Evolutionary conservation across 2,888 invertebrate genomes (phyloP).

Genomic region (Synergus japonicus): DNA sequence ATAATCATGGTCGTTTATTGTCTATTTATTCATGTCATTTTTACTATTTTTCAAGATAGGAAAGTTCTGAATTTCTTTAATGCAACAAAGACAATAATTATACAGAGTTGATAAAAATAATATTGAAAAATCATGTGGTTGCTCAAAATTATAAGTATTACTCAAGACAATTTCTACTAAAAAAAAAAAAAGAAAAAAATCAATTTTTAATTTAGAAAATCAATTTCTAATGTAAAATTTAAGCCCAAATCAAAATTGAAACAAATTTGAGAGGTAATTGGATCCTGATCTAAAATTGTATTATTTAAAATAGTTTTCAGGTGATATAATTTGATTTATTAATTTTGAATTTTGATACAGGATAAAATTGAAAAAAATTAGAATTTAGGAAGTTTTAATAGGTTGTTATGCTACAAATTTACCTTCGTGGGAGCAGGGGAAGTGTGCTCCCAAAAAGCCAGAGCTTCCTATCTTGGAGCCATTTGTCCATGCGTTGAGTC

Average conservation of each 20-base stretch:
- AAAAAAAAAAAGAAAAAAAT: too few relatives aligned
- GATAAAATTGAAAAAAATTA: background rate
- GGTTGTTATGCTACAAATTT: conserved; percentile 61
- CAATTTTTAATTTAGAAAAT: too few relatives aligned
- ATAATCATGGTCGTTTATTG: background rate
- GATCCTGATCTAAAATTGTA: too few relatives aligned
- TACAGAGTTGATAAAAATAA: background rate
- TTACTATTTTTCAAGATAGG: background rate
- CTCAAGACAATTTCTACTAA: too few relatives aligned
- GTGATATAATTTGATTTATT: background rate
- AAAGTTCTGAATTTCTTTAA: background rate
- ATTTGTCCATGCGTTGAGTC: conserved; percentile 88
- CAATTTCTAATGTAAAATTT: too few relatives aligned
- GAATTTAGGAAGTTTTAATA: background rate
- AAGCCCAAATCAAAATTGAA: too few relatives aligned
- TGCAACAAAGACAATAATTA: too few relatives aligned
- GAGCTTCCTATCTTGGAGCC: conserved; percentile 93
- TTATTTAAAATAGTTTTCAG: background rate
- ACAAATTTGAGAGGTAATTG: too few relatives aligned
- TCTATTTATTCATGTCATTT: background rate
- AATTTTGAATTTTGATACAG: background rate
- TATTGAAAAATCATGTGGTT: background rate
- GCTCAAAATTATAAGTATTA: too few relatives aligned
- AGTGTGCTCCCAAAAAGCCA: conserved; percentile 95
- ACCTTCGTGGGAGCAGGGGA: conserved; percentile 91